Percentiles rank a stretch among this genome's conserved stretches.
Evolutionary conservation across 1,140 invertebrate species (phyloP).

Genomic region (Papilio glaucus): DNA sequence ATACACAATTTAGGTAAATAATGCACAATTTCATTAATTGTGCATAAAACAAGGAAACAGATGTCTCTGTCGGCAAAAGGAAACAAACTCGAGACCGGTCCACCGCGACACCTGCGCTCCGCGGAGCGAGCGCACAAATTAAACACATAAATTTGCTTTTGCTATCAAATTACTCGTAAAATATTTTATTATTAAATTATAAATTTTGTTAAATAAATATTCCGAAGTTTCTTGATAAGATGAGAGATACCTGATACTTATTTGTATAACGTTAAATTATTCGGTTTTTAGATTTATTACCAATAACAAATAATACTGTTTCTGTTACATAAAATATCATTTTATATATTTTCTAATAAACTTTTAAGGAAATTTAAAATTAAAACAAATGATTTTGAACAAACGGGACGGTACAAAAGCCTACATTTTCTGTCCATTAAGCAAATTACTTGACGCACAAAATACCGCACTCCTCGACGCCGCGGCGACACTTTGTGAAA

Average conservation of each 20-base stretch:
- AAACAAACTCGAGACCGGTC: slow-evolving; percentile 2
- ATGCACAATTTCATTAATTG: background rate
- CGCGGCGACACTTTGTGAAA: slow-evolving; percentile 20
- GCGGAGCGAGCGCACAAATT: background rate
- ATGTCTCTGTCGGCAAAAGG: background rate
- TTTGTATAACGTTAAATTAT: too few relatives aligned
- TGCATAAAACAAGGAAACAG: background rate
- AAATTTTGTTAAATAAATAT: background rate
- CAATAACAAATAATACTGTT: too few relatives aligned
- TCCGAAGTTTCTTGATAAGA: background rate
- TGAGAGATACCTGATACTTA: too few relatives aligned
- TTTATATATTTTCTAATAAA: background rate
- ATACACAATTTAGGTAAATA: background rate
- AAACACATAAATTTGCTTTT: slow-evolving; percentile 10
- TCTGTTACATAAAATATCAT: too few relatives aligned
- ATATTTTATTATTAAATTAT: background rate
- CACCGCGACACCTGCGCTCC: background rate
- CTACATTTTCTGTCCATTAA: slow-evolving; percentile 7
- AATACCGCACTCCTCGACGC: background rate
- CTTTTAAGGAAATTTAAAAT: background rate
- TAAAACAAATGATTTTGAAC: slow-evolving; percentile 1
- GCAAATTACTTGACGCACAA: slow-evolving; percentile 16
- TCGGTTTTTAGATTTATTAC: too few relatives aligned
- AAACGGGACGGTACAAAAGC: background rate
- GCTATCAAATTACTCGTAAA: background rate